These are phyloP conservation scores for Semaprochilodus insignis DNA, from an alignment of 2,797 vertebrate genomes.

Conservation along the genomic window DNA sequence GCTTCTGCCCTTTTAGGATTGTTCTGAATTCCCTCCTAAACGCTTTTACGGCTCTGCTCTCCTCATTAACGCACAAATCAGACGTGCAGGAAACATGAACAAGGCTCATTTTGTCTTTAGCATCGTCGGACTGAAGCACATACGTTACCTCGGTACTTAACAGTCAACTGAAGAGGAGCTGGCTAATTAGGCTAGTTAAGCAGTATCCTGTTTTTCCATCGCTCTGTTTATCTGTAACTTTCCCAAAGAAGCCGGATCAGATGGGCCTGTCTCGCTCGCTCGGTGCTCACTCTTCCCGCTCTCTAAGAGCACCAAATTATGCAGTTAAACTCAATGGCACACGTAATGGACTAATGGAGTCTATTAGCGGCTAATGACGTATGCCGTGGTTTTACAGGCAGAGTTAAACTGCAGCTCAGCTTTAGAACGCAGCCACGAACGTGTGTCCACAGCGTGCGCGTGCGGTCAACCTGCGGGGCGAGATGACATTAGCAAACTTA, in stretches of 20 bases:
- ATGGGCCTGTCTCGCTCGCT: conserved; percentile 11
- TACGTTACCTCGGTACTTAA: conserved; percentile 32
- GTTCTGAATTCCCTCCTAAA: conserved; percentile 59
- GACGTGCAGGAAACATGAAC: conserved; percentile 50
- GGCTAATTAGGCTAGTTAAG: conserved; percentile 22
- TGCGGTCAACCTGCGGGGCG: background rate
- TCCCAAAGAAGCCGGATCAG: background rate
- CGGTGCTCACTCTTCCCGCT: conserved; percentile 15
- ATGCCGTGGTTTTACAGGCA: conserved; percentile 65
- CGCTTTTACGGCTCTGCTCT: conserved; percentile 44
- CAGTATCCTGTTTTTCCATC: conserved; percentile 8
- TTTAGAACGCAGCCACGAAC: conserved; percentile 31
- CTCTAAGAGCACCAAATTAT: conserved; percentile 63
- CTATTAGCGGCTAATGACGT: conserved; percentile 78
- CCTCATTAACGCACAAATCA: conserved; percentile 61
- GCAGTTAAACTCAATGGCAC: conserved; percentile 79
- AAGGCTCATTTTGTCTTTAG: conserved; percentile 21
- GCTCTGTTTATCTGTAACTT: conserved; percentile 18
- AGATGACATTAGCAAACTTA: background rate
- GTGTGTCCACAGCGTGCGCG: conserved; percentile 6
- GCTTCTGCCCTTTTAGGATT: conserved; percentile 10
- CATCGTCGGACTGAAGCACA: conserved; percentile 43
- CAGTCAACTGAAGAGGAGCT: conserved; percentile 37
- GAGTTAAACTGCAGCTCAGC: conserved; percentile 28
- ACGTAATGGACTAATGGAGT: conserved; percentile 77